Conservation (phyloP, 1,140 invertebrate genomes). For the Palaemon carinicauda region DNA sequence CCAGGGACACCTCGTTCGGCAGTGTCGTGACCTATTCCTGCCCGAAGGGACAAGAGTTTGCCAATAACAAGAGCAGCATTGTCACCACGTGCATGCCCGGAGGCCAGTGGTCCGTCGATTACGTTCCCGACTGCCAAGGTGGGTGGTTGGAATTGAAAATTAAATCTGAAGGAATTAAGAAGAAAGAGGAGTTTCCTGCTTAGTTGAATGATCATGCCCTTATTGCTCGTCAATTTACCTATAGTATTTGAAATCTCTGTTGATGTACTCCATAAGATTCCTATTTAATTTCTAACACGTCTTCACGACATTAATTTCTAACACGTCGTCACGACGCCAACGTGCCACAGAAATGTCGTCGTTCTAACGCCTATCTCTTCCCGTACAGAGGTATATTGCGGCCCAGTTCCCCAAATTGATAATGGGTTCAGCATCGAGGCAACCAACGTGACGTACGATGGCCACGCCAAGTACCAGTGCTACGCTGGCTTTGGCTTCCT, state of each 20-base stretch:
- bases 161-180: no score
- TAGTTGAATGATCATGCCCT: no score
- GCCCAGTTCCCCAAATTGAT: constrained; percentile 95
- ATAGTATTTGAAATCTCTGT: no score
- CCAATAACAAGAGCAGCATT: constrained; percentile 84
- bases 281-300: no score
- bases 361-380: no score
- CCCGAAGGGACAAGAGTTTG: constrained; percentile 92
- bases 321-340: no score
- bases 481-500: constrained; percentile 96
- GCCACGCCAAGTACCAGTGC: constrained; percentile 93
- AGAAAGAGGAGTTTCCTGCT: no score
- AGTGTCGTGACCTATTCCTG: constrained; percentile 90
- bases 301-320: no score
- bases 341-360: no score
- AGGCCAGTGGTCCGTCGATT: constrained; percentile 91
- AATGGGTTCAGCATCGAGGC: constrained; percentile 96
- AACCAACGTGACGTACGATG: constrained; percentile 89
- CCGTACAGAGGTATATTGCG: constrained; percentile 89
- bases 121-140: constrained; percentile 94
- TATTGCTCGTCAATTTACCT: neutral
- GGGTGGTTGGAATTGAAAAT: constrained; percentile 31
- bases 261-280: no score
- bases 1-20: constrained; percentile 90
- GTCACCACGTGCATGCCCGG: constrained; percentile 86